Conservation (phyloP, 2,888 invertebrate species). For the Dryobotodes eremita region DNA sequence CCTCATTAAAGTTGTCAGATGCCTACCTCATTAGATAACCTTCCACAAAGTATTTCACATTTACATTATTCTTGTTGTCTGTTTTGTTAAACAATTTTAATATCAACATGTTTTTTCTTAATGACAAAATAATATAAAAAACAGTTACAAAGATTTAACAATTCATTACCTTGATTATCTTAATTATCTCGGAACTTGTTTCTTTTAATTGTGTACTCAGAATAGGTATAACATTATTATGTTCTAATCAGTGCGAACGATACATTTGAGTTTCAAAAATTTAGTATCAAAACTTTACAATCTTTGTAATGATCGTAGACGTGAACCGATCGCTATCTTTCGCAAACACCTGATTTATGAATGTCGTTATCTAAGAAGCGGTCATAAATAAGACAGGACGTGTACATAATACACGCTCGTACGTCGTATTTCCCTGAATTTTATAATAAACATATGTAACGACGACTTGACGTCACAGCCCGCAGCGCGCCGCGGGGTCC, state of each 20-base stretch:
- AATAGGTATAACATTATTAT: conserved; percentile 20
- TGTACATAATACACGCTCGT: conserved; percentile 1
- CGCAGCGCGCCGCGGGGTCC: too few species aligned
- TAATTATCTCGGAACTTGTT: conserved; percentile 42
- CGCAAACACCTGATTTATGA: conserved; percentile 13
- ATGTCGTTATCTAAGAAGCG: conserved; percentile 31
- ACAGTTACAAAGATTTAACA: conserved; percentile 23
- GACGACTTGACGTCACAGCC: conserved; percentile 12
- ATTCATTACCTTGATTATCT: conserved; percentile 39
- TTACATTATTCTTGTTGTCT: background rate
- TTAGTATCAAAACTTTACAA: background rate
- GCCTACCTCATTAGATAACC: background rate
- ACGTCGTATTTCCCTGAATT: conserved; percentile 13
- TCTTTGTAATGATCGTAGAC: background rate
- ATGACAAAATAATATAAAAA: conserved; percentile 23
- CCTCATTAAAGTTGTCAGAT: background rate
- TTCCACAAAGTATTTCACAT: background rate
- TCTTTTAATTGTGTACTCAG: conserved; percentile 30
- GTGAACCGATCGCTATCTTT: conserved; percentile 15
- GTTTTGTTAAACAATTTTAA: conserved; percentile 20
- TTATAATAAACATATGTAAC: conserved; percentile 15
- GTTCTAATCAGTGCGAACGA: conserved; percentile 6
- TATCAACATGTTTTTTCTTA: conserved; percentile 36
- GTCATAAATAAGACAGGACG: conserved; percentile 24
- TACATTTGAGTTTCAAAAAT: conserved; percentile 18